Conservation (phyloP, 2,113 vertebrate species). For the Pachyramphus minor region DNA sequence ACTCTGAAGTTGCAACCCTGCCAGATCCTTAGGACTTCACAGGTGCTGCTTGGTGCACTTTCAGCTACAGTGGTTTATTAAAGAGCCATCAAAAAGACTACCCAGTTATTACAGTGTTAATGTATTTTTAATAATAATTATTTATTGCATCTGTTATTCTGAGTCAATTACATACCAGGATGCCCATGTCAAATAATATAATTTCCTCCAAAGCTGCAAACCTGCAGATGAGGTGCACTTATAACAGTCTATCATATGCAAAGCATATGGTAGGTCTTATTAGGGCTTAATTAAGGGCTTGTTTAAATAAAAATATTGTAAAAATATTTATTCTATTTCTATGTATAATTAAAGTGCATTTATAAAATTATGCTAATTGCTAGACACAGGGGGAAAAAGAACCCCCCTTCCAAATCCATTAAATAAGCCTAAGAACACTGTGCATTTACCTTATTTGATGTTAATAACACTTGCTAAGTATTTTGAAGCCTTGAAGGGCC, state of each 20-base stretch:
- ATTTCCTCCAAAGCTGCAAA: constrained; percentile 5
- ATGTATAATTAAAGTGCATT: constrained; percentile 36
- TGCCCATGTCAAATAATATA: neutral
- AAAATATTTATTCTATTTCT: constrained; percentile 59
- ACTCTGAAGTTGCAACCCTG: neutral
- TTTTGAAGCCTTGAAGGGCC: neutral
- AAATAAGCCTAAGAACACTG: neutral
- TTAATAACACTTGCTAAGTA: constrained; percentile 1
- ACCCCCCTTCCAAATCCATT: neutral
- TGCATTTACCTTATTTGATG: neutral
- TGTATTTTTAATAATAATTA: constrained; percentile 45
- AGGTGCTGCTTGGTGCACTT: neutral
- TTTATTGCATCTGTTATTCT: constrained; percentile 47
- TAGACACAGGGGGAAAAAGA: neutral
- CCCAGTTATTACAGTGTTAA: constrained; percentile 36
- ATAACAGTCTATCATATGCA: neutral
- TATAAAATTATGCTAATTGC: constrained; percentile 37
- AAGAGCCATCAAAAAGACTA: constrained; percentile 29
- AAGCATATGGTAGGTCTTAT: constrained; percentile 43
- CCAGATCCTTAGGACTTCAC: neutral
- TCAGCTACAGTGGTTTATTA: neutral
- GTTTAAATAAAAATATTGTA: constrained; percentile 47
- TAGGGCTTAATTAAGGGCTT: constrained; percentile 50
- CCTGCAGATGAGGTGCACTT: neutral
- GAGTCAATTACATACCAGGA: constrained; percentile 15